Evolutionary conservation across 1,140 invertebrate genomes (phyloP), one percentile per base, ranked within the genome.

Genomic region (Schlechtendalia chinensis): DNA sequence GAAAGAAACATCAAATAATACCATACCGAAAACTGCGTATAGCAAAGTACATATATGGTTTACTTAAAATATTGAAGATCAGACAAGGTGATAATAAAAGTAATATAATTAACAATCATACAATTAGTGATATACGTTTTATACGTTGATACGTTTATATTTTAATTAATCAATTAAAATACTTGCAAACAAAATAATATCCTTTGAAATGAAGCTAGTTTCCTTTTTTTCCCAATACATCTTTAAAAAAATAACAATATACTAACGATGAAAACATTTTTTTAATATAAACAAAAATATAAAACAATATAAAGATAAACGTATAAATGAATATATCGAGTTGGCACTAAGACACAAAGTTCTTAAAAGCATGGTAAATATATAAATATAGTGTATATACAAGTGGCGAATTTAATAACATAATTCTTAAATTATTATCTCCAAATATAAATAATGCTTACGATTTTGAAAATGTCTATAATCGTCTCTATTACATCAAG

Each of bases 291-390:
- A 50, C 14, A 14, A 24, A 69, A 69, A 50, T 24, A 27, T 6
- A 69, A 69, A 50, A 22, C 45, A 22, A 24, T 47, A 45, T 47
- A 24, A 24, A 47, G 22, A 50, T 17, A 69, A 8, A 19, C 19
- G 0, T 5, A 63, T 63, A 63, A 63, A 63, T 2, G 17, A 63
- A 3, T 19, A 24, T 50, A 17, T 69, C 14, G 22, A 47, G 22
- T 22, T 69, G 1, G 39, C 39, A 69, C 67, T 8, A 14, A 50
- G 50, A n/a, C 45, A 19, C 22, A 50, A 27, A n/a, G 5, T 22
- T 67, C 19, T 24, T 16, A 50, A 69, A 69, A 69, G 67, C 67
- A 69, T 69, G 67, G 8, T 69, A 45, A n/a, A n/a, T n/a, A n/a
- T n/a, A n/a, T n/a, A n/a, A n/a, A n/a, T n/a, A n/a, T n/a, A n/a